Evolutionary conservation across 2,113 vertebrate genomes (phyloP).

Genomic region (Marmota monax): DNA sequence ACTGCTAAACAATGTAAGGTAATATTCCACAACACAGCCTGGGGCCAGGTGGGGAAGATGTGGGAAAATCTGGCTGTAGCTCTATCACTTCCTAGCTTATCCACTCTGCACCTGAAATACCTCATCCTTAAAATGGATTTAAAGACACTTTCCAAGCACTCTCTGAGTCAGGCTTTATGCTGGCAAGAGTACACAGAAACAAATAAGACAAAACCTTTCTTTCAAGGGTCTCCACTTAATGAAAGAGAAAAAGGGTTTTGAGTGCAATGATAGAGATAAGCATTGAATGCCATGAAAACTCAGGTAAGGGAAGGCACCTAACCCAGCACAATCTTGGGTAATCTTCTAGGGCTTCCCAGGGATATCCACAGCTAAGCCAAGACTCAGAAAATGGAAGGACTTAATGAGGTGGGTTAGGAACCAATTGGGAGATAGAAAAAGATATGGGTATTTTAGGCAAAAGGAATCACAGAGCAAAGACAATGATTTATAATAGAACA

Average conservation of each 20-base stretch:
- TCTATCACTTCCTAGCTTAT: background rate
- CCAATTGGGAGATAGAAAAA: background rate
- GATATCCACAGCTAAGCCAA: background rate
- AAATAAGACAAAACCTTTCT: background rate
- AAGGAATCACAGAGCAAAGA: background rate
- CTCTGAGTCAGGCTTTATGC: background rate
- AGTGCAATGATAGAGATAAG: background rate
- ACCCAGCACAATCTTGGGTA: background rate
- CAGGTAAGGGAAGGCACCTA: background rate
- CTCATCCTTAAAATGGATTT: background rate
- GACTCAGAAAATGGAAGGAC: background rate
- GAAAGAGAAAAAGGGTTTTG: background rate
- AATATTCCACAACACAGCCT: background rate
- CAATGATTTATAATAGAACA: background rate
- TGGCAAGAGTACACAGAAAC: background rate
- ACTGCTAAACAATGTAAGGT: background rate
- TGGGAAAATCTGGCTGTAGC: background rate
- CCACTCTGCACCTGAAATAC: background rate
- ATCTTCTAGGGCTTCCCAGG: background rate
- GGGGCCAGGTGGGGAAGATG: background rate
- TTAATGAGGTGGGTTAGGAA: background rate
- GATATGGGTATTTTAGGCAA: background rate
- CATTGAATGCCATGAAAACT: background rate
- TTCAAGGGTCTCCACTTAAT: background rate
- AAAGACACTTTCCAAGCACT: slow-evolving; percentile 4